Base-by-base conservation (phyloP, 2,888 invertebrate species). In the Myopa tessellatipennis region DNA sequence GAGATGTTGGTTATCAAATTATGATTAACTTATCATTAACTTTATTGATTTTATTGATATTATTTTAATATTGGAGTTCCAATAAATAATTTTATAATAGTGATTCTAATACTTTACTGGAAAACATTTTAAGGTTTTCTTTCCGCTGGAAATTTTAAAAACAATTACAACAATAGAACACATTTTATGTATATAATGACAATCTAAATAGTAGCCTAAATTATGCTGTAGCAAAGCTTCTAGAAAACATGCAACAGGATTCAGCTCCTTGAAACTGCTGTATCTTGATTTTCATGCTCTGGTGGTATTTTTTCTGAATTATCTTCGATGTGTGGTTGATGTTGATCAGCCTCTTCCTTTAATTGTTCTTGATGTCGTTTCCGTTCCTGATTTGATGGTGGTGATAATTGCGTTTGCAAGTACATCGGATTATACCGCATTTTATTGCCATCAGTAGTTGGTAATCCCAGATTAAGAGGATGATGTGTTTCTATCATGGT, bases 361-460 rank as follows among this genome's bases (percentile, higher is more conserved):
- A 14, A 16, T 18, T 68, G 70, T 52, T 76, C 75, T 38, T 79
- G 80, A 1, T 81, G 81, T 36, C 18, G 63, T 8, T 69, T 71
- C 26, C 79, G 80, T 6, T 81, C 81, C n/a, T 55, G 71, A n/a
- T 67, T 40, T 18, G 40, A 26, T 34, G 70, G 50, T 18, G 76
- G 74, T 38, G 79, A 79, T 4, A 80, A 81, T 14, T 50, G 45
- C 14, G 68, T 52, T 45, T 73, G 73, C 73, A 82, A 79, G 26
- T 84, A 84, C 87, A 87, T 85, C 1, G 85, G 82, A 81, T 84
- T 84, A 55, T 87, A 87, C 16, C 83, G 83, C 4, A 70, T 52
- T 71, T 84, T 84, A 45, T 82, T 83, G 52, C 83, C 81, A 50
- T 65, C 65, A 4, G 38, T 18, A n/a, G 76, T 70, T 1, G 60